Evolutionary conservation across 1,140 invertebrate genomes (phyloP), one percentile per base, ranked within the genome.

Genomic region (Papilio polyxenes): DNA sequence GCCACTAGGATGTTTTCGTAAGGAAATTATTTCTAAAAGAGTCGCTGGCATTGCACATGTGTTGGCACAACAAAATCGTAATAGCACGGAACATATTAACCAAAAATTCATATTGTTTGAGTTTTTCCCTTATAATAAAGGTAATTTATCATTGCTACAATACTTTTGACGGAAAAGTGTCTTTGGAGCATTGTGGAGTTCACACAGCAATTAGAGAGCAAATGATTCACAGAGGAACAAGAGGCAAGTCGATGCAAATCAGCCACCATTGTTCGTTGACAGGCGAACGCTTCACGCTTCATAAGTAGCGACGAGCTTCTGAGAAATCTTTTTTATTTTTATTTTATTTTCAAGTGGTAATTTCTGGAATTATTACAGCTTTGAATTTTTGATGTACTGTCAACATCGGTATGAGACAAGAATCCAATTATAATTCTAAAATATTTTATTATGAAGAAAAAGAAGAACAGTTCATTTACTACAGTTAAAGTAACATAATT

Each of bases 241-340:
- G 75, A 77, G 75, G 48, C 75, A 77, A 77, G 44, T 48, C 75
- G 75, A 77, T 77, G 75, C 75, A 77, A 77, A 77, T 77, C 75
- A 77, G 48, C n/a, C 23, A 49, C 75, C 48, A 77, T 76, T 76
- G 75, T 76, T 76, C 49, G 75, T 11, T 76, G 75, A 76, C 75
- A 76, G 75, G 75, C 75, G 48, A 11, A 76, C 75, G 75, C 75
- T 76, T 76, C 17, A 76, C 48, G 75, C 75, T 76, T 76, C 48
- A 76, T 76, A 76, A 76, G 75, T 76, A 53, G 48, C 65, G 65
- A 49, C 75, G 20, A 48, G 75, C 20, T 76, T 76, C 75, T n/a
- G 75, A 53, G 75, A 76, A 76, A 53, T 49, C 10, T 11, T 76
- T 69, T 69, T n/a, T n/a, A n/a, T n/a, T 69, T 53, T 20, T 76